Evolutionary conservation across 2,113 vertebrate species (phyloP), one percentile per base, ranked within the genome.

Genomic region (Synchiropus splendidus): DNA sequence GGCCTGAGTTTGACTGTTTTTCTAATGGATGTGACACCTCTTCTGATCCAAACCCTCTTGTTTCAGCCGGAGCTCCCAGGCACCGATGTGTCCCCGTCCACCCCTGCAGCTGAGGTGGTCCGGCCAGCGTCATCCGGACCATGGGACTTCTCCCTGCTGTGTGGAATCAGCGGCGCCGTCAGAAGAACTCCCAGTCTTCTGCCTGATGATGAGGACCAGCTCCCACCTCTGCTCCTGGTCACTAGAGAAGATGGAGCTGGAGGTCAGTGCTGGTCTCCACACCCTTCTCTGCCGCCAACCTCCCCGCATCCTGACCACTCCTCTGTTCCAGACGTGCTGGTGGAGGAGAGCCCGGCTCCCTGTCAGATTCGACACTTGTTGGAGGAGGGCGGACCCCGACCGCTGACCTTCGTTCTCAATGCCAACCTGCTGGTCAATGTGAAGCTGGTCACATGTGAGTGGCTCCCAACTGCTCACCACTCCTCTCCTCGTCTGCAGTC

Each of bases 361-460:
- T 80, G 89, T 36, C 88, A 89, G 67, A 80, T 94, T 3, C 34
- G 77, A 51, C 79, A 77, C 42, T 74, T 92, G 9, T 82, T 97
- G 57, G 82, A 81, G 52, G 86, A 91, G 42, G 86, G 77, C 67
- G 84, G 74, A 36, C 82, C 82, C 10, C 80, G 71, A 45, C 87
- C 86, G 21, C 59, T 95, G 74, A 94, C 88, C 1, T 98, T 99
- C 49, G 82, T 96, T 16, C 75, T 99, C 46, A 98, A 97, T 55
- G 86, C 88, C 51, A 99, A 98, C 74, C 80, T 99, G 16, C 81
- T 98, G 12, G 83, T 97, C 54, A 95, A 92, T 55, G 83, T 98
- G 74, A 92, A 87, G 65, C 75, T 93, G 48, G 67, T 88, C 16
- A 79, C 79, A 60, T 90, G 95, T 99, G 81, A 87, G 87, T 88